These are phyloP conservation scores for Aporrectodea caliginosa DNA, from an alignment of 1,140 invertebrate species.

Conservation along the genomic window DNA sequence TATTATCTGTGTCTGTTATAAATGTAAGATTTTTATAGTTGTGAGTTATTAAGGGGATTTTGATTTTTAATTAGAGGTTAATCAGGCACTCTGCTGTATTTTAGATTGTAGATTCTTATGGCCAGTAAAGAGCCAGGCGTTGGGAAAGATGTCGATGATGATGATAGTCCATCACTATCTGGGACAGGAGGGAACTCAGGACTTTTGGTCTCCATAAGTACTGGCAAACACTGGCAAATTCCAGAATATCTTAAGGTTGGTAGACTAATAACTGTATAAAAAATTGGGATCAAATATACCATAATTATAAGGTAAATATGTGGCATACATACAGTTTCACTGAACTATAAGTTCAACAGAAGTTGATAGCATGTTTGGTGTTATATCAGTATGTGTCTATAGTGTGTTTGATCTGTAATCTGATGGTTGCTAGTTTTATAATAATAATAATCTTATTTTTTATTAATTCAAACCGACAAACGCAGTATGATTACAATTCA, in stretches of 20 bases:
- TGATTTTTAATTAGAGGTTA: not conserved
- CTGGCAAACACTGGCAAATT: not conserved
- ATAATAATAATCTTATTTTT: too few relatives aligned
- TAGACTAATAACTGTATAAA: too few relatives aligned
- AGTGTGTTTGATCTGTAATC: too few relatives aligned
- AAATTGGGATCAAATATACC: not conserved
- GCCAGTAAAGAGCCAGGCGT: not conserved
- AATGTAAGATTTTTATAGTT: not conserved
- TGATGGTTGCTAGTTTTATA: too few relatives aligned
- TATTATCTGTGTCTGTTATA: too few relatives aligned
- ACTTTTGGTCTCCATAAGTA: not conserved
- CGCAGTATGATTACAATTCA: too few relatives aligned
- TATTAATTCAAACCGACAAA: too few relatives aligned
- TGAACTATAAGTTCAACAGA: not conserved
- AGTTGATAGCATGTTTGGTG: not conserved
- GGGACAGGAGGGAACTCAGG: not conserved
- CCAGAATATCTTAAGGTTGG: not conserved
- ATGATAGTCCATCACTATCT: not conserved
- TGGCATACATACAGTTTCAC: not conserved
- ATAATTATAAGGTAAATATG: not conserved
- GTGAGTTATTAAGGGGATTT: not conserved
- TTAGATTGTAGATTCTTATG: too few relatives aligned
- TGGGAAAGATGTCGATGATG: not conserved
- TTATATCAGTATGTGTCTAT: not conserved
- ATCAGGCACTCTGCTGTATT: too few relatives aligned